Evolutionary conservation across 2,888 invertebrate genomes (phyloP).

Genomic region (Euplexia lucipara): DNA sequence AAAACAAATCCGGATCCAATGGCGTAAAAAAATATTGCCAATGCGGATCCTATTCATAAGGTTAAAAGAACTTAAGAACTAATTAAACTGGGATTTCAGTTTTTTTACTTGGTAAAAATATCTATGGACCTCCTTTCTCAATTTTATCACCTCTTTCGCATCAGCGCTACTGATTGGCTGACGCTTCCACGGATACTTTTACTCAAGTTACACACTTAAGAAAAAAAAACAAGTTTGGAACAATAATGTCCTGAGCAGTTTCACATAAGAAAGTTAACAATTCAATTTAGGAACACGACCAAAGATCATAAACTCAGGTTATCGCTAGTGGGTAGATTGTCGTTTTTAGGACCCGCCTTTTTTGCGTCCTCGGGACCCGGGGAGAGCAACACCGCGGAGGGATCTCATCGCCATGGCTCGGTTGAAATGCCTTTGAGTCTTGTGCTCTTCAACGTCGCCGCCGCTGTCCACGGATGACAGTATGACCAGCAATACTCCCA

Average conservation of each 20-base stretch:
- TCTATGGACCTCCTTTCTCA: slow-evolving; percentile 12
- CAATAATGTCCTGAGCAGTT: slow-evolving; percentile 40
- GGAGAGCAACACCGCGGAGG: slow-evolving; percentile 91
- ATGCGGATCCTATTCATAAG: slow-evolving; percentile 50
- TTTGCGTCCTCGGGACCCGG: slow-evolving; percentile 82
- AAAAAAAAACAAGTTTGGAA: slow-evolving; percentile 44
- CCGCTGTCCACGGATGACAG: slow-evolving; percentile 93
- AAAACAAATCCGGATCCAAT: slow-evolving; percentile 54
- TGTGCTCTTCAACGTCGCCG: slow-evolving; percentile 90
- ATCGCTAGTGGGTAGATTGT: slow-evolving; percentile 47
- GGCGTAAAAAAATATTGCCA: slow-evolving; percentile 64
- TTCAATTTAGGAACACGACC: slow-evolving; percentile 64
- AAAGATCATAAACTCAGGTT: slow-evolving; percentile 69
- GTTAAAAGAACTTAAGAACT: slow-evolving; percentile 59
- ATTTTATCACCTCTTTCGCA: slow-evolving; percentile 6
- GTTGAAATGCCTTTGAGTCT: slow-evolving; percentile 96
- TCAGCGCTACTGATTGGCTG: slow-evolving; percentile 2
- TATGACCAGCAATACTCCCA: slow-evolving; percentile 96
- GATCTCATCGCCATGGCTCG: slow-evolving; percentile 97
- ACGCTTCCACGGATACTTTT: slow-evolving; percentile 8
- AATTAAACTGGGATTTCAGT: slow-evolving; percentile 56
- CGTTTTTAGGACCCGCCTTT: slow-evolving; percentile 84
- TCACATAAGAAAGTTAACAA: slow-evolving; percentile 50
- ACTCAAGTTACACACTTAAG: slow-evolving; percentile 24
- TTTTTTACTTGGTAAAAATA: slow-evolving; percentile 31